phyloP scores from a whole-genome alignment of 1,140 invertebrate species.

The Leptonema lineaticorne region DNA sequence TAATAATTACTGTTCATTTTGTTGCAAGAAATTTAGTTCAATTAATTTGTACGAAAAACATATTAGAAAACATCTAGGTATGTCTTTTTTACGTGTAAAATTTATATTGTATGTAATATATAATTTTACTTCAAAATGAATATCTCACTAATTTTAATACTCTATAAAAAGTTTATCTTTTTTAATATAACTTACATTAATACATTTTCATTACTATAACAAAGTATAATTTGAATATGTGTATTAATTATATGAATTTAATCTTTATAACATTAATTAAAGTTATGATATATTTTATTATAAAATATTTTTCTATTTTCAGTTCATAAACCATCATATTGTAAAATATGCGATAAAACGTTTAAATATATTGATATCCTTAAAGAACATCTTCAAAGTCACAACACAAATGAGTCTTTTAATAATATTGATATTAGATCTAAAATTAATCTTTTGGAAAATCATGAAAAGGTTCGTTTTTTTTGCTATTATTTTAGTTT shows the following conservation, averaged over 20 bases:
- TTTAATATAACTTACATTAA: too few relatives aligned
- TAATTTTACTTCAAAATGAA: too few relatives aligned
- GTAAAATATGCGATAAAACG: constrained; percentile 42
- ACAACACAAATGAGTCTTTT: constrained; percentile 33
- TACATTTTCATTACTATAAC: too few relatives aligned
- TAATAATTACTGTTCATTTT: constrained; percentile 28
- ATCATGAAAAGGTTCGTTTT: constrained; percentile 33
- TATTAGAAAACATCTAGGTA: constrained; percentile 34
- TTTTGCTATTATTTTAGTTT: not conserved
- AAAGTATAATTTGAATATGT: too few relatives aligned
- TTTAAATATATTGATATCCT: constrained; percentile 35
- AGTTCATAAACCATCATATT: constrained; percentile 31
- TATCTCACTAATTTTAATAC: too few relatives aligned
- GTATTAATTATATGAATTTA: too few relatives aligned
- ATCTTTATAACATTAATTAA: too few relatives aligned
- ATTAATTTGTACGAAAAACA: constrained; percentile 31
- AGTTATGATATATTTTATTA: not conserved
- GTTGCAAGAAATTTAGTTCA: constrained; percentile 30
- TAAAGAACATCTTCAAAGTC: constrained; percentile 37
- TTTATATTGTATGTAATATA: not conserved
- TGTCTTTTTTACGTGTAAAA: not conserved
- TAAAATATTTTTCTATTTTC: constrained; percentile 22
- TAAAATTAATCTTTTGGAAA: constrained; percentile 30
- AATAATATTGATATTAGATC: constrained; percentile 27
- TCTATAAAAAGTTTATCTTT: too few relatives aligned